Evolutionary conservation across 2,113 vertebrate genomes (phyloP).

Genomic region (Ellobius talpinus): DNA sequence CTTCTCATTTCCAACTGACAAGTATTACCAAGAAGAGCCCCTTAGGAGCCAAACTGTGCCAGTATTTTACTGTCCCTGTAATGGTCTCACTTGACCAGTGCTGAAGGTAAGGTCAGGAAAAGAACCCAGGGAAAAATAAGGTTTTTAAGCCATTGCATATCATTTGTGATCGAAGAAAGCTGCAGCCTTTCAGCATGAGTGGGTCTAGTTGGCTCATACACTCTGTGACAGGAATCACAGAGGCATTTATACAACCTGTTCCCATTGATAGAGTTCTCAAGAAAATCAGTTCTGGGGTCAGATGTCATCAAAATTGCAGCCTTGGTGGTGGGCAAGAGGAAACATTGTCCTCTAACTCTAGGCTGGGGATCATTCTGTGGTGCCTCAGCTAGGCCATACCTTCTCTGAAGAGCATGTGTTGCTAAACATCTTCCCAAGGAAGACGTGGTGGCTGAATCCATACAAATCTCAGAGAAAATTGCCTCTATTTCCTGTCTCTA

Average conservation of each 20-base stretch:
- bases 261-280: background rate
- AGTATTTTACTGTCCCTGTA: too few relatives aligned
- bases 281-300: background rate
- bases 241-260: background rate
- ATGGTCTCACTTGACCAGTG: background rate
- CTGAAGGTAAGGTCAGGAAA: background rate
- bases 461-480: background rate
- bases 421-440: background rate
- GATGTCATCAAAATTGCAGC: background rate
- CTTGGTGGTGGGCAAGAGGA: background rate
- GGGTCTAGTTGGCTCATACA: background rate
- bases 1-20: conserved; percentile 10
- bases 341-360: background rate
- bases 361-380: background rate
- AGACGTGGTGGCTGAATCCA: background rate
- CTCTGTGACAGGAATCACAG: background rate
- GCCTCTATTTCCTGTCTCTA: background rate
- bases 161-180: background rate
- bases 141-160: background rate
- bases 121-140: background rate
- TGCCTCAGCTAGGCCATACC: background rate
- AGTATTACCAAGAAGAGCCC: background rate
- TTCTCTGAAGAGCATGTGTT: background rate
- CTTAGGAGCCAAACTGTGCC: background rate
- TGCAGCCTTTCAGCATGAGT: background rate